Base-by-base conservation (phyloP, 2,113 vertebrate species). In the Notiomystis cincta region DNA sequence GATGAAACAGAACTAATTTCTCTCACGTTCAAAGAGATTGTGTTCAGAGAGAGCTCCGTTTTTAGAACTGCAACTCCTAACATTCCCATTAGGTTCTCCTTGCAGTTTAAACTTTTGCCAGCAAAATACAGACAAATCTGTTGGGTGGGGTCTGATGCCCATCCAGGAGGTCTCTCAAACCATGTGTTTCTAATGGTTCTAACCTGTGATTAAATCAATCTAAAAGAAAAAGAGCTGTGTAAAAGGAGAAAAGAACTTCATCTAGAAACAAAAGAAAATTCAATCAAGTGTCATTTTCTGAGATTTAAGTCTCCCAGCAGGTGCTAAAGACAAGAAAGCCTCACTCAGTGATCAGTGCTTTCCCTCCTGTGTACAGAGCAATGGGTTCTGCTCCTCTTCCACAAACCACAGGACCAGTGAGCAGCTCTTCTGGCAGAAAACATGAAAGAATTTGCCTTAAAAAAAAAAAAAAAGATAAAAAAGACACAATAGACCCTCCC, bases 1-100 rank as follows among this genome's bases (percentile, higher is more conserved):
- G 85, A 90, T 71, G 72, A 94, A 95, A 91, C 12, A 88, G 44
- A 93, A 75, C 54, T 81, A 70, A 91, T 94, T 96, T 93, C 51
- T 85, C 78, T 88, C 57, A 83, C 4, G 18, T 87, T 96, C 90
- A 83, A 88, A 91, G 83, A 84, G 85, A 88, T 60, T 83, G 91
- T 86, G 67, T 78, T 93, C 4, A 2, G 42, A 90, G 38, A 86
- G 50, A 92, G 38, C 82, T 91, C 54, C 15, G 30, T 47, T 92
- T 87, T 72, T 54, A 91, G 62, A 80, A 88, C 66, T 89, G 38
- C 67, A 94, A 42, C 75, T 81, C 75, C 82, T 50, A 56, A 69
- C 76, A 77, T 38, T 73, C 66, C 75, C 62, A 86, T 73, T 37
- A 57, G 47, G 27, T 82, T 85, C 79, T 85, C 62, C 37, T 60